phyloP scores from a whole-genome alignment of 2,888 invertebrate genomes.

The Arrhopalites spinosus region DNA sequence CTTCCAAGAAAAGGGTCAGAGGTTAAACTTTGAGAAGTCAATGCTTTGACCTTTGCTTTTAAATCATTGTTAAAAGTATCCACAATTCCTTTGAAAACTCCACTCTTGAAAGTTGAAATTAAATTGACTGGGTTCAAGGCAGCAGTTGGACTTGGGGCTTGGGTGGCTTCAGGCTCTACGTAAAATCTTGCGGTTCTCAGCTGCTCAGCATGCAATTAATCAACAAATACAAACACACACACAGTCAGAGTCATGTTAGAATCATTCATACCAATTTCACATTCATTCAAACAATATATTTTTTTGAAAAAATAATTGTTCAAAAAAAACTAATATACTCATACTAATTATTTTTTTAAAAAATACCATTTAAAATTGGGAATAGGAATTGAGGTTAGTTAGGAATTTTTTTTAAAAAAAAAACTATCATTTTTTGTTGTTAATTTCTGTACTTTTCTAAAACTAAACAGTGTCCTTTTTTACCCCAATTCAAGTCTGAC shows the following conservation, averaged over 20 bases:
- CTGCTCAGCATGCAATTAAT: conserved; percentile 4
- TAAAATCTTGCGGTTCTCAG: conserved; percentile 40
- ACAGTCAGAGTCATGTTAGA: conserved; percentile 33
- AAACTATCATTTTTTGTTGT: no score
- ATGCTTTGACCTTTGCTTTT: conserved; percentile 11
- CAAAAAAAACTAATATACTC: conserved; percentile 4
- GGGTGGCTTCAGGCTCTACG: conserved; percentile 31
- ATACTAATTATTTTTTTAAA: background rate
- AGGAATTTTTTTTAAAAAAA: no score
- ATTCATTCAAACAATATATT: conserved; percentile 10
- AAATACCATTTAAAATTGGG: background rate
- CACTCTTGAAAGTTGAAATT: conserved; percentile 51
- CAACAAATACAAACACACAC: conserved; percentile 24
- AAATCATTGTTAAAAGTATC: conserved; percentile 48
- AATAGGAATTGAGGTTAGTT: background rate
- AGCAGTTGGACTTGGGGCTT: conserved; percentile 19
- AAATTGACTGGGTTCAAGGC: conserved; percentile 43
- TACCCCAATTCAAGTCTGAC: no score
- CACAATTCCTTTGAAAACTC: conserved; percentile 54
- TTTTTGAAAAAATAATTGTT: background rate
- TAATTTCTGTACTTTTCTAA: no score
- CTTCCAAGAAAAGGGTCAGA: conserved; percentile 19
- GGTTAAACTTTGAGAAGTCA: background rate
- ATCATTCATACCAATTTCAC: background rate
- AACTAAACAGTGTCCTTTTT: no score